phyloP scores from a whole-genome alignment of 2,888 invertebrate genomes.

The Megalurothrips usitatus region DNA sequence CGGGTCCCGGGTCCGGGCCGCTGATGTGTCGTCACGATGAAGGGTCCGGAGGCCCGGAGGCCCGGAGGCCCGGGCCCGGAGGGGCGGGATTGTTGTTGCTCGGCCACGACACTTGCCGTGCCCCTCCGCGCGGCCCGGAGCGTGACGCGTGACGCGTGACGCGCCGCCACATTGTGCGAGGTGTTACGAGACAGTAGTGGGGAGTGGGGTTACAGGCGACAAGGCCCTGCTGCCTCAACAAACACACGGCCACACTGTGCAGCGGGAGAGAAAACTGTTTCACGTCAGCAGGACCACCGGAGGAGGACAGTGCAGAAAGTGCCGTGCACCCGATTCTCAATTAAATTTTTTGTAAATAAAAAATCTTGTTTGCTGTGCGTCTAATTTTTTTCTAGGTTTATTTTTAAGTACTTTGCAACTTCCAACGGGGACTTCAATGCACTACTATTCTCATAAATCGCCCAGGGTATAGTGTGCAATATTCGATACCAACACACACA shows the following conservation, averaged over 20 bases:
- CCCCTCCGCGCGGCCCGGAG: not conserved
- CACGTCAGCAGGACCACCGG: too few species aligned
- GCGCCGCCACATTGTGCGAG: not conserved
- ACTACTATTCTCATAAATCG: too few species aligned
- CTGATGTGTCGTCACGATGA: not conserved
- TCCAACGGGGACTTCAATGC: too few species aligned
- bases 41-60: not conserved
- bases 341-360: too few species aligned
- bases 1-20: not conserved
- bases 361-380: not conserved
- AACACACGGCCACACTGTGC: too few species aligned
- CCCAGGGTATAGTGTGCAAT: too few species aligned
- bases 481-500: too few species aligned
- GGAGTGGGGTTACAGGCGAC: not conserved
- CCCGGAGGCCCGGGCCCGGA: not conserved
- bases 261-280: too few species aligned
- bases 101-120: too few species aligned
- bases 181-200: too few species aligned
- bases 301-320: too few species aligned
- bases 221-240: not conserved
- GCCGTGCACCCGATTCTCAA: too few species aligned
- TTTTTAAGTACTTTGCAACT: not conserved
- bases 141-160: conserved; percentile 2
- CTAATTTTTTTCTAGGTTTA: not conserved
- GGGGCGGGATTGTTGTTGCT: not conserved